Conservation (phyloP, 2,888 invertebrate species). For the Rutpela maculata region DNA sequence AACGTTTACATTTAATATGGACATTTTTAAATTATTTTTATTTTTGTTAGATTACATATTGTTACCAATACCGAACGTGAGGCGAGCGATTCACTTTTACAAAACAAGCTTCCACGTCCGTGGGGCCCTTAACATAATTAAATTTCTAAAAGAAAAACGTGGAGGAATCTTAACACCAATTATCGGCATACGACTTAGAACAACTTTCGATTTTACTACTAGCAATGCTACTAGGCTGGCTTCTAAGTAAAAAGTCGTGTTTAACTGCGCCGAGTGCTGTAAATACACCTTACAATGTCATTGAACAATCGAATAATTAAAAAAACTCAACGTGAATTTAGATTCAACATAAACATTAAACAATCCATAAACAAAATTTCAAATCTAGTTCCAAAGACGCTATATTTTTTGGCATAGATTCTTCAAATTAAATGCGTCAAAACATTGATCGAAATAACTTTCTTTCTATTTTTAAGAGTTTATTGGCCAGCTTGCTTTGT, state of each 20-base stretch:
- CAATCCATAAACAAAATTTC: conserved; percentile 26
- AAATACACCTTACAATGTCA: neutral
- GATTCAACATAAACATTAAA: conserved; percentile 4
- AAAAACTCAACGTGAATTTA: conserved; percentile 1
- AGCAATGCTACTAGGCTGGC: neutral
- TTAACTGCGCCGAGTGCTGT: neutral
- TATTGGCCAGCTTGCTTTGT: conserved; percentile 31
- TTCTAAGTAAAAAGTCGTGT: conserved; percentile 23
- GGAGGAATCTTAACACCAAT: conserved; percentile 13
- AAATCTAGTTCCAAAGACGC: conserved; percentile 38
- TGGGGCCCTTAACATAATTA: neutral
- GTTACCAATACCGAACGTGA: no score
- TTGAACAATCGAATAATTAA: neutral
- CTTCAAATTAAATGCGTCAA: conserved; percentile 31
- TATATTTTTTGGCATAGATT: conserved; percentile 30
- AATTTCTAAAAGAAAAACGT: conserved; percentile 9
- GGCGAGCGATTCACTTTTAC: neutral
- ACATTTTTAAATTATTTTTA: no score
- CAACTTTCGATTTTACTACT: conserved; percentile 27
- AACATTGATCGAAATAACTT: conserved; percentile 22
- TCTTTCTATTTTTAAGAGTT: conserved; percentile 27
- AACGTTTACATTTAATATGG: no score
- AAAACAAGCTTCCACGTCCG: neutral
- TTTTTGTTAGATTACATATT: no score
- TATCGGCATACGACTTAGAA: conserved; percentile 15